Evolutionary conservation across 2,888 invertebrate genomes (phyloP).

Genomic region (Diarsia dahlii): DNA sequence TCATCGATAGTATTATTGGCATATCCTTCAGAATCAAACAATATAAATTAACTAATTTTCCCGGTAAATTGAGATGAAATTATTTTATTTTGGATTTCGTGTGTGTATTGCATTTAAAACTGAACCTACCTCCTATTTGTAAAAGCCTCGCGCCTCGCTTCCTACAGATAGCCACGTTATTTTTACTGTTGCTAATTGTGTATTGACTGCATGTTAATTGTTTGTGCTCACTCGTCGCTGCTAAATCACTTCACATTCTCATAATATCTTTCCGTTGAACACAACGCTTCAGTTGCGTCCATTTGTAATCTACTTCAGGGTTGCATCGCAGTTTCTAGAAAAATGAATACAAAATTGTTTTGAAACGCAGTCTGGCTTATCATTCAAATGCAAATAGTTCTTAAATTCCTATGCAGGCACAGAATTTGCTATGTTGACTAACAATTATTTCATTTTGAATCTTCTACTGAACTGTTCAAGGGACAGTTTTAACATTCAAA

Average conservation of each 20-base stretch:
- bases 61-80: neutral
- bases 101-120: neutral
- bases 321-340: conserved; percentile 17
- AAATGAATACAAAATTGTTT: neutral
- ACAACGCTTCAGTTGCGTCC: conserved; percentile 23
- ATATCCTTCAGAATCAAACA: neutral
- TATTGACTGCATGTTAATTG: conserved; percentile 80
- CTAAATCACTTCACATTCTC: conserved; percentile 82
- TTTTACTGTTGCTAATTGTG: conserved; percentile 76
- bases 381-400: neutral
- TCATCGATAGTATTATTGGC: neutral
- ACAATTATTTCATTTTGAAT: neutral
- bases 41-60: neutral
- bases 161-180: conserved; percentile 67
- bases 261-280: conserved; percentile 67
- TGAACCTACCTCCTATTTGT: conserved; percentile 41
- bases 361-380: neutral
- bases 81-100: neutral
- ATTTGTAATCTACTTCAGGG: conserved; percentile 8
- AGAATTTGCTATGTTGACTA: neutral
- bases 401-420: neutral
- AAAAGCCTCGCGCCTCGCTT: conserved; percentile 75
- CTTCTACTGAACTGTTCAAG: neutral
- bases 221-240: conserved; percentile 74
- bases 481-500: neutral